Conservation (phyloP, 2,888 invertebrate genomes). For the Barypeithes pellucidus region DNA sequence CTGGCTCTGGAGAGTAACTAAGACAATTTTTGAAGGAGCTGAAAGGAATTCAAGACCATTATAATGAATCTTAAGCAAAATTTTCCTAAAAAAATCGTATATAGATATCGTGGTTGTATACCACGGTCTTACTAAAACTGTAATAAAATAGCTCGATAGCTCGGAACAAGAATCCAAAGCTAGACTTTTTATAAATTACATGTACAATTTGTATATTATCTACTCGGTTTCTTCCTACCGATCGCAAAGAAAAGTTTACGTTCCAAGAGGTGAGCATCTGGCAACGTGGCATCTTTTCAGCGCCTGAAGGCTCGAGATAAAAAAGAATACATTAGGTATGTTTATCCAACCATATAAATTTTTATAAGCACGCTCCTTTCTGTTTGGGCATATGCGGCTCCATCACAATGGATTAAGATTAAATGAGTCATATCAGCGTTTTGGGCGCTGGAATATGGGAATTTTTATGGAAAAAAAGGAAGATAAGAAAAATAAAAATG, state of each 20-base stretch:
- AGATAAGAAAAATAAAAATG: slow-evolving; percentile 27
- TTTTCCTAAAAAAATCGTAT: too few species aligned
- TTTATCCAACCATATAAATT: slow-evolving; percentile 54
- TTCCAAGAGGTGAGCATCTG: slow-evolving; percentile 10
- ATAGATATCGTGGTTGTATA: too few species aligned
- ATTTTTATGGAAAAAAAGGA: slow-evolving; percentile 12
- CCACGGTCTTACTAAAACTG: too few species aligned
- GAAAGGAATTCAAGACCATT: too few species aligned
- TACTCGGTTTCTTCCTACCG: too few species aligned
- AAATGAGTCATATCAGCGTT: slow-evolving; percentile 46
- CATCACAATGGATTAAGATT: slow-evolving; percentile 49
- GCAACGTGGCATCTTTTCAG: slow-evolving; percentile 31
- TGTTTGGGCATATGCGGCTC: slow-evolving; percentile 49
- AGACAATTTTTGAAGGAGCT: too few species aligned
- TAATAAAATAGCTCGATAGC: too few species aligned
- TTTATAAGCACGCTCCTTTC: slow-evolving; percentile 55
- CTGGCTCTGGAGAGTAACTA: too few species aligned
- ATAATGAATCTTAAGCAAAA: too few species aligned
- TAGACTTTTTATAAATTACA: too few species aligned
- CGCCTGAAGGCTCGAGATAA: slow-evolving; percentile 51
- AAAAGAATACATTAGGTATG: slow-evolving; percentile 53
- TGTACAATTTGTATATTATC: too few species aligned
- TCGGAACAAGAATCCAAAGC: too few species aligned
- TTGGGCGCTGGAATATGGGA: slow-evolving; percentile 19
- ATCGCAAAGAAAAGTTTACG: not conserved